Percentiles rank a stretch among this genome's conserved stretches.
Conservation (phyloP, 2,888 invertebrate species). For the Xylocampa areola region DNA sequence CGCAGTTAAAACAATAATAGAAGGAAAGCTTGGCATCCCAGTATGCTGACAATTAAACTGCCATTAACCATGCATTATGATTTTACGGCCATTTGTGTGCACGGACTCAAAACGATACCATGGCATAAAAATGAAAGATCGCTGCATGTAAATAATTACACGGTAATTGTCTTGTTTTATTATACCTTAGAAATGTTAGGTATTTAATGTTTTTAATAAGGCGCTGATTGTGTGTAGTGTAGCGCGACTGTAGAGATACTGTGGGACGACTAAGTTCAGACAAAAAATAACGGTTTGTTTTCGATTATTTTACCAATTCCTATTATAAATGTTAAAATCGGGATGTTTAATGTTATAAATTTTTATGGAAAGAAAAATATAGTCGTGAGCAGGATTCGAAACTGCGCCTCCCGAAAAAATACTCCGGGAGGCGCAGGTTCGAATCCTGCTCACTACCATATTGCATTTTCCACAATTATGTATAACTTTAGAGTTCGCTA, state of each 20-base stretch:
- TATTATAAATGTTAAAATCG: too few relatives aligned
- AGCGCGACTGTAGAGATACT: not conserved
- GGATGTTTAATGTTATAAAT: too few relatives aligned
- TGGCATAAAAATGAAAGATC: constrained; percentile 46
- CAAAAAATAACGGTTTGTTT: too few relatives aligned
- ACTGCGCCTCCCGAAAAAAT: too few relatives aligned
- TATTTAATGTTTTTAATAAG: constrained; percentile 23
- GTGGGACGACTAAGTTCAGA: not conserved
- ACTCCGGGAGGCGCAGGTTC: too few relatives aligned
- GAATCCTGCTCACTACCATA: too few relatives aligned
- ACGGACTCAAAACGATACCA: constrained; percentile 52
- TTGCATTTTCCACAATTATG: too few relatives aligned
- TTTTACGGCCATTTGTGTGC: constrained; percentile 54
- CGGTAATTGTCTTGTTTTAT: constrained; percentile 46
- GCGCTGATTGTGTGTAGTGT: constrained; percentile 6
- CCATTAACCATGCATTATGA: constrained; percentile 57
- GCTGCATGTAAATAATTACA: constrained; percentile 42
- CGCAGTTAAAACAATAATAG: constrained; percentile 24
- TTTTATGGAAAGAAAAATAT: too few relatives aligned
- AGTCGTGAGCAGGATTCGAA: too few relatives aligned
- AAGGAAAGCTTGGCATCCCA: constrained; percentile 9
- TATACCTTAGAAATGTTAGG: constrained; percentile 19
- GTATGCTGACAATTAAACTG: constrained; percentile 46
- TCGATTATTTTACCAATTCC: too few relatives aligned
- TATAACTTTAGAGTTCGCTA: too few relatives aligned